Percentiles rank a stretch among this genome's conserved stretches.
These are phyloP conservation scores for Triops cancriformis DNA, from an alignment of 1,140 invertebrate species.

Conservation along the genomic window DNA sequence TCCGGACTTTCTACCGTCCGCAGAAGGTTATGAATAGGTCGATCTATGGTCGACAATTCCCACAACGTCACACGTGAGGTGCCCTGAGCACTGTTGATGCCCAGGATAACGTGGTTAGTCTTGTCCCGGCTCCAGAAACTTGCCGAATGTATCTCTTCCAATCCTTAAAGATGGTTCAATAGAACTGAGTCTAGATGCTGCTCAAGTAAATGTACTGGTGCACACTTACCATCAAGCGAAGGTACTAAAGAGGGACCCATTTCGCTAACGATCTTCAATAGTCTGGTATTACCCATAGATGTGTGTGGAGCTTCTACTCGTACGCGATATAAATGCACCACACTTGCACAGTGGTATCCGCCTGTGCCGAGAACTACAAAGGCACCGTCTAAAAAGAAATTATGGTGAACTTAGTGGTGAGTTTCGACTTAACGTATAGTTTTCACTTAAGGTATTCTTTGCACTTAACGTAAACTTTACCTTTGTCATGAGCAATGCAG, in stretches of 20 bases:
- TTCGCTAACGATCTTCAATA: not conserved
- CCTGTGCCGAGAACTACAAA: not conserved
- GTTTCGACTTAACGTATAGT: too few species aligned
- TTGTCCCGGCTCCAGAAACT: not conserved
- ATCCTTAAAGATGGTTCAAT: not conserved
- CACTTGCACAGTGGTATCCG: not conserved
- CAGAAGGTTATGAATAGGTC: slow-evolving; percentile 4
- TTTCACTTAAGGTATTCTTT: too few species aligned
- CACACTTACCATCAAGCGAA: not conserved
- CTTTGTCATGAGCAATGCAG: slow-evolving; percentile 20
- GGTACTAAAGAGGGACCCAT: not conserved
- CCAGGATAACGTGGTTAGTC: not conserved
- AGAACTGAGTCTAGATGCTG: too few species aligned
- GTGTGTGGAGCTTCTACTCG: not conserved
- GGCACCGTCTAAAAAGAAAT: slow-evolving; percentile 15
- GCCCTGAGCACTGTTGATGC: not conserved
- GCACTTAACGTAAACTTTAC: too few species aligned
- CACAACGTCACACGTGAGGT: not conserved
- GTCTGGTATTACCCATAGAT: not conserved
- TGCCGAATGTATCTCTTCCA: not conserved
- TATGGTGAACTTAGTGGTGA: not conserved
- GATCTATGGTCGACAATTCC: not conserved
- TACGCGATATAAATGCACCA: not conserved
- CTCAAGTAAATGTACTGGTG: too few species aligned
- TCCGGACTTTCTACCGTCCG: not conserved